Evolutionary conservation across 2,888 invertebrate genomes (phyloP).

Genomic region (Baronia brevicornis): DNA sequence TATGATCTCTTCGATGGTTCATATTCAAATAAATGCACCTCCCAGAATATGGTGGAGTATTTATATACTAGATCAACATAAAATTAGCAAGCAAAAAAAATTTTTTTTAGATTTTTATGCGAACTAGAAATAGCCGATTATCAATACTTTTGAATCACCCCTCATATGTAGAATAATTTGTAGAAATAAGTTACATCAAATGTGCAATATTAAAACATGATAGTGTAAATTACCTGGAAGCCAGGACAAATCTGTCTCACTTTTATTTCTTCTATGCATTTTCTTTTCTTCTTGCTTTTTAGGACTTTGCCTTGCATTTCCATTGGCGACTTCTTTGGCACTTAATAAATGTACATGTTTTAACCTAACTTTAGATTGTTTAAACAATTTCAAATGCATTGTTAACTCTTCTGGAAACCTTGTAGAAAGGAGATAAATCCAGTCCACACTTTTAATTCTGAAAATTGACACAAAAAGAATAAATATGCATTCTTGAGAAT

Average conservation of each 20-base stretch:
- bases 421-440: constrained; percentile 92
- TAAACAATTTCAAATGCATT: constrained; percentile 89
- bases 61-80: too few species aligned
- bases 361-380: constrained; percentile 80
- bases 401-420: constrained; percentile 93
- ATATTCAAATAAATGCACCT: constrained; percentile 14
- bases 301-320: constrained; percentile 51
- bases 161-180: too few species aligned
- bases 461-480: constrained; percentile 21
- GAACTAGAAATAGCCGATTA: too few species aligned
- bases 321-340: constrained; percentile 58
- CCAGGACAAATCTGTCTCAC: constrained; percentile 83
- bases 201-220: too few species aligned
- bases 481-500: constrained; percentile 3
- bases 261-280: constrained; percentile 80
- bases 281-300: constrained; percentile 66
- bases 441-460: constrained; percentile 88
- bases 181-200: too few species aligned
- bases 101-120: too few species aligned
- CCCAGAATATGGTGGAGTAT: too few species aligned
- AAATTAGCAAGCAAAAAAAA: too few species aligned
- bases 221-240: constrained; percentile 60
- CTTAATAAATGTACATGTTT: constrained; percentile 61
- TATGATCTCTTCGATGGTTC: constrained; percentile 8
- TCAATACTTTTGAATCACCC: too few species aligned